A percentile compares a stretch with the other conserved stretches of the same genome.
Conservation (phyloP, 1,140 invertebrate species). For the Harpegnathos saltator region DNA sequence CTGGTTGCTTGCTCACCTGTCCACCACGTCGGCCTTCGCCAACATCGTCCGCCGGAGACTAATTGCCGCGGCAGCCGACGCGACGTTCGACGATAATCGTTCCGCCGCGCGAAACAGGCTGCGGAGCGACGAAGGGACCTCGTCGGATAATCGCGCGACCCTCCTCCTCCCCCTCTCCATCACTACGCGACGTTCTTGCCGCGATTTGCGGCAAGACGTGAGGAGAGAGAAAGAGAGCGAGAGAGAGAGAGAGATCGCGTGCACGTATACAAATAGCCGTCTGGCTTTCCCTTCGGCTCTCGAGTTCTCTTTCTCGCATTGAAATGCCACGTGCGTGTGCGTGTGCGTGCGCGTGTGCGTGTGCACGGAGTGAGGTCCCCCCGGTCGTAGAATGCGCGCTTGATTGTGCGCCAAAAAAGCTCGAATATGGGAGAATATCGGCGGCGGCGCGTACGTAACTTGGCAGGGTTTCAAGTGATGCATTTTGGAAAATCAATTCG, state of each 20-base stretch:
- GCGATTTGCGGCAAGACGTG: no score
- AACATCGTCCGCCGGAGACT: constrained; percentile 26
- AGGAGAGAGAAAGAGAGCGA: background rate
- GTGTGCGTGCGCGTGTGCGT: background rate
- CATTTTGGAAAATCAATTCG: constrained; percentile 73
- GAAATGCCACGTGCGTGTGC: constrained; percentile 2
- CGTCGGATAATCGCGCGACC: constrained; percentile 14
- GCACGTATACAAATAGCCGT: no score
- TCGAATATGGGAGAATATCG: constrained; percentile 53
- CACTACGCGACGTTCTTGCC: no score
- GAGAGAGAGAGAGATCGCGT: background rate
- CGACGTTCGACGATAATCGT: constrained; percentile 32
- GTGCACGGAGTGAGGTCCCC: no score
- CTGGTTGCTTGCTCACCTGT: no score
- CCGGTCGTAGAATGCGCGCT: background rate
- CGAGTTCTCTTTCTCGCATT: constrained; percentile 11
- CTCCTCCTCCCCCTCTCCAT: no score
- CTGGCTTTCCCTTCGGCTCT: no score
- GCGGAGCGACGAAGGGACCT: background rate
- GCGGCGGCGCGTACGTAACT: constrained; percentile 41
- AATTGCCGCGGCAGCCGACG: constrained; percentile 8
- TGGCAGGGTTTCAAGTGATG: constrained; percentile 72
- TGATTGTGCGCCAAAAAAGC: background rate
- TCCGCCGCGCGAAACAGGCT: background rate
- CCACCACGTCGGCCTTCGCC: constrained; percentile 24